Base-by-base conservation (phyloP, 2,113 vertebrate genomes). In the Thermophis baileyi region DNA sequence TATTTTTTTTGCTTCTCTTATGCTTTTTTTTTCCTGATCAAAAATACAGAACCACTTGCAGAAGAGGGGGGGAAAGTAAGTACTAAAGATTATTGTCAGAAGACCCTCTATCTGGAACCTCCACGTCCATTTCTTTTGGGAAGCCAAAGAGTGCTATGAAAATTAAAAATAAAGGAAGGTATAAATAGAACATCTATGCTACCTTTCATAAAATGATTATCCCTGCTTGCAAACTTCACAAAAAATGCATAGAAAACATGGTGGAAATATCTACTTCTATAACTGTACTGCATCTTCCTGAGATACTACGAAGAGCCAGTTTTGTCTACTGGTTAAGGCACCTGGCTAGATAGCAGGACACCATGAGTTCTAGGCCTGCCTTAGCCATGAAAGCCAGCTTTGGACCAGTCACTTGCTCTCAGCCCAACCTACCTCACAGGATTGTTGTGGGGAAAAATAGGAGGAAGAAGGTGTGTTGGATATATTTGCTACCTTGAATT, bases 11-110 rank as follows among this genome's bases (percentile, higher is more conserved):
- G 27, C 27, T 90, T 35, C 30, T 95, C 74, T 54, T 40, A 6
- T 49, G 20, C 25, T 7, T 40, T n/a, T 85, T 27, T 53, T 85
- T 89, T 93, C 30, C 3, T 50, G 27, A 20, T 87, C 89, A 91
- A 47, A 95, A 93, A 95, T 94, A 94, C 46, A 93, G 53, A 95
- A 96, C 93, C 93, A 95, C 49, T 35, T 93, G 69, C 54, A 47
- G 25, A 54, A 11, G 7, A 14, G 55, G 95, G 88, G 95, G 88
- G 14, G 89, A 90, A 18, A 94, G n/a, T 94, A 87, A 96, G 94
- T 95, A 44, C 94, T 93, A 94, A 92, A 94, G 94, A 95, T 49
- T 89, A 89, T 85, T 60, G 53, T 27, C 27, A 35, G 49, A 40
- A 24, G 12, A 89, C 44, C 22, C 49, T 89, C 49, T 54, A 40